Evolutionary conservation across 2,888 invertebrate genomes (phyloP), one percentile per base, ranked within the genome.

Genomic region (Anodontia alba): DNA sequence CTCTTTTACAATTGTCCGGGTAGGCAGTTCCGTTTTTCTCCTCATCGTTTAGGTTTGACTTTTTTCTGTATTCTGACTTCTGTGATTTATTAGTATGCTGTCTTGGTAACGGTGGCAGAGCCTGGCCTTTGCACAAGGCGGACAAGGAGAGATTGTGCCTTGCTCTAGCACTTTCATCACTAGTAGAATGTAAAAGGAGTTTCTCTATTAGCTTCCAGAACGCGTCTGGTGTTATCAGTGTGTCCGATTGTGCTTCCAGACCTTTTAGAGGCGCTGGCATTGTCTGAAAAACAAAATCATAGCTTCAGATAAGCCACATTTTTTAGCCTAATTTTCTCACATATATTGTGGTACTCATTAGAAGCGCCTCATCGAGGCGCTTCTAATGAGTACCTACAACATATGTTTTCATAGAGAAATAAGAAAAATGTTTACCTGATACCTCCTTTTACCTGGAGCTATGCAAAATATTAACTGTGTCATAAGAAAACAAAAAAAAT

Each of bases 121-220:
- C 84, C 17, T 78, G 73, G 0, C 80, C 76, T 15, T 80, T 71
- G 62, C 84, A 85, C 49, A 85, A 23, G 1, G 75, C 78, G 2
- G 84, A 78, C 31, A 82, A 31, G 1, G 84, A 78, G 7, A 74
- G 23, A 29, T 81, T 82, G 31, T 82, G 80, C 23, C 76, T 80
- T 29, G 38, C 29, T 20, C 80, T 72, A 29, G 36, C 23, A n/a
- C 72, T 51, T 69, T 80, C 79, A 42, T 80, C 84, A 1, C n/a
- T n/a, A 3, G 69, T 42, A 23, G 80, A 74, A 49, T 71, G 68
- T 3, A 80, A 76, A 38, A 85, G 73, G 3, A 85, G 76, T 33
- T 81, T 80, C n/a, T 83, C 82, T 20, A 85, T 76, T 15, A 83
- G 76, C 23, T 78, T 73, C 85, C 85, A 83, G 80, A 85, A 83